Conservation (phyloP, 35 echinoderm and acorn worm species). For the Nesometra sesokonis region DNA sequence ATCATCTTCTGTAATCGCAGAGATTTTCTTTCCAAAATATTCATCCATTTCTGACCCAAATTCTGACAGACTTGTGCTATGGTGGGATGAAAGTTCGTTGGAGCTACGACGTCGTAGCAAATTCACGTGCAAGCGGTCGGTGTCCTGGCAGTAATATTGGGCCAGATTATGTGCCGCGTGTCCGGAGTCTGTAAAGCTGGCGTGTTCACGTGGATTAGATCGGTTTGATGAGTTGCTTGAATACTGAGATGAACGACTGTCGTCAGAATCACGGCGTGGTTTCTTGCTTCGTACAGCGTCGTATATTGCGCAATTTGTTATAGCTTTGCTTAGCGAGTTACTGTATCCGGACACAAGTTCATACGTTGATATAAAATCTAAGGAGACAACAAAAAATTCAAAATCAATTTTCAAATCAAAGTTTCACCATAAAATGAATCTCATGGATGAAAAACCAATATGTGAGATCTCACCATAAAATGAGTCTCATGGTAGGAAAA, state of each 20-base stretch:
- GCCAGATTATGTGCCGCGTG: background rate
- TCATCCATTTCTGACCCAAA: background rate
- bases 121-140: background rate
- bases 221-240: background rate
- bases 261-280: background rate
- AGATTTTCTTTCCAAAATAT: background rate
- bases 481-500: too few species aligned
- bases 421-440: too few species aligned
- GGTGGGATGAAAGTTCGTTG: background rate
- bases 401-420: too few species aligned
- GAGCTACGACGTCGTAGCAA: background rate
- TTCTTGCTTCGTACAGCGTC: background rate
- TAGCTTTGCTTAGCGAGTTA: background rate
- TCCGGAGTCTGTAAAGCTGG: background rate
- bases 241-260: background rate
- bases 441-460: too few species aligned
- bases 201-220: background rate
- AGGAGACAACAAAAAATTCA: background rate
- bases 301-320: background rate
- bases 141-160: background rate
- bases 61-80: background rate
- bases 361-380: background rate
- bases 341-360: background rate
- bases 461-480: too few species aligned
- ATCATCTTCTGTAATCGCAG: background rate